These are phyloP conservation scores for Nebria salina DNA, from an alignment of 2,888 invertebrate species.

Conservation along the genomic window DNA sequence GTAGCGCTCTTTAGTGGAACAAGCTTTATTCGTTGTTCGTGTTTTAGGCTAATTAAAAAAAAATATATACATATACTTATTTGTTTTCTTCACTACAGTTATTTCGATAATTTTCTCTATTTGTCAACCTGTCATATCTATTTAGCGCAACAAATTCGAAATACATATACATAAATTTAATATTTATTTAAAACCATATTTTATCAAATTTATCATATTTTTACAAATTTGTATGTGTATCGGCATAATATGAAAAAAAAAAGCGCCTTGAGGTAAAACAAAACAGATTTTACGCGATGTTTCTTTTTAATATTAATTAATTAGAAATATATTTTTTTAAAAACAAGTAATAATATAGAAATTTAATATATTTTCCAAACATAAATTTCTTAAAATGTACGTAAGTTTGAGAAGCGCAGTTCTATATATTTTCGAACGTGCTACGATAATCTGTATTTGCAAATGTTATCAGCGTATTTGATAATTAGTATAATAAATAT, in stretches of 20 bases:
- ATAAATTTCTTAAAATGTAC: background rate
- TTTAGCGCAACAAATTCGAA: background rate
- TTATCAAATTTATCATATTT: background rate
- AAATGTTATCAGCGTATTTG: background rate
- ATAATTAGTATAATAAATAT: conserved; percentile 7
- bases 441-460: background rate
- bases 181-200: background rate
- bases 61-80: background rate
- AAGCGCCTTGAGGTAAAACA: no score
- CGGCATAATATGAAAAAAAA: no score
- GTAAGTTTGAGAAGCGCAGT: no score
- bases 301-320: no score
- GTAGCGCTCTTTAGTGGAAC: background rate
- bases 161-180: background rate
- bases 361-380: background rate
- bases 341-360: background rate
- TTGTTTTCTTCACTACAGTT: background rate
- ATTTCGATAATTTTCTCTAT: background rate
- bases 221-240: no score
- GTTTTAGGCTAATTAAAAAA: background rate
- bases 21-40: background rate
- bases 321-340: no score
- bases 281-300: no score
- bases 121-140: background rate
- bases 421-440: background rate